Percentiles rank a stretch among this genome's conserved stretches.
Conservation (phyloP, 1,140 invertebrate species). For the Macrosteles quadrilineatus region DNA sequence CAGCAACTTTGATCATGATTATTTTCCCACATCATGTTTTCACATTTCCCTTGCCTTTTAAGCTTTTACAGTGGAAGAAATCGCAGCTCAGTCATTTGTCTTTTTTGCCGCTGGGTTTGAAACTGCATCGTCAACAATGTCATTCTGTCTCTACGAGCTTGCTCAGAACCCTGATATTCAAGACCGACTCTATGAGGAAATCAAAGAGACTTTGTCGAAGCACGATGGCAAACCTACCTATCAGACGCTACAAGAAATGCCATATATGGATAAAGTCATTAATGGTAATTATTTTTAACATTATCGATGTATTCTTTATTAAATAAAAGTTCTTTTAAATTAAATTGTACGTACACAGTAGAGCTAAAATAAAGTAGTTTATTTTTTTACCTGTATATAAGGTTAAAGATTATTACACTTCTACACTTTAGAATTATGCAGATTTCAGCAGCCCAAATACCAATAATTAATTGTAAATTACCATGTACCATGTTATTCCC, state of each 20-base stretch:
- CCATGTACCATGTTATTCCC: too few relatives aligned
- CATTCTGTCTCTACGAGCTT: constrained; percentile 59
- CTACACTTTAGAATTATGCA: too few relatives aligned
- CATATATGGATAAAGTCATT: constrained; percentile 49
- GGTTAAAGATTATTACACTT: too few relatives aligned
- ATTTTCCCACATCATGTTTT: too few relatives aligned
- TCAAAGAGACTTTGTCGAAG: constrained; percentile 50
- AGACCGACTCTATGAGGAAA: constrained; percentile 43
- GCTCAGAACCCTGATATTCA: constrained; percentile 61
- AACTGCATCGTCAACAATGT: constrained; percentile 63
- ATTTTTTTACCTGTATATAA: too few relatives aligned
- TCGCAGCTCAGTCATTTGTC: constrained; percentile 60
- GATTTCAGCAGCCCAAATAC: too few relatives aligned
- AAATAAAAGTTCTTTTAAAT: not conserved
- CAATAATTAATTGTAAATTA: too few relatives aligned
- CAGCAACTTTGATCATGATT: too few relatives aligned
- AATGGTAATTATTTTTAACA: constrained; percentile 45
- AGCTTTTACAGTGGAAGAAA: constrained; percentile 28
- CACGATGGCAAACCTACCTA: constrained; percentile 53
- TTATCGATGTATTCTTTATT: not conserved
- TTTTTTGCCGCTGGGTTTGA: constrained; percentile 72
- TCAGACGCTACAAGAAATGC: constrained; percentile 51
- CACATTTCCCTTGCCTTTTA: too few relatives aligned
- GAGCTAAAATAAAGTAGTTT: too few relatives aligned
- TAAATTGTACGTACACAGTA: too few relatives aligned